Conservation (phyloP, 2,888 invertebrate genomes). For the Pecten maximus region DNA sequence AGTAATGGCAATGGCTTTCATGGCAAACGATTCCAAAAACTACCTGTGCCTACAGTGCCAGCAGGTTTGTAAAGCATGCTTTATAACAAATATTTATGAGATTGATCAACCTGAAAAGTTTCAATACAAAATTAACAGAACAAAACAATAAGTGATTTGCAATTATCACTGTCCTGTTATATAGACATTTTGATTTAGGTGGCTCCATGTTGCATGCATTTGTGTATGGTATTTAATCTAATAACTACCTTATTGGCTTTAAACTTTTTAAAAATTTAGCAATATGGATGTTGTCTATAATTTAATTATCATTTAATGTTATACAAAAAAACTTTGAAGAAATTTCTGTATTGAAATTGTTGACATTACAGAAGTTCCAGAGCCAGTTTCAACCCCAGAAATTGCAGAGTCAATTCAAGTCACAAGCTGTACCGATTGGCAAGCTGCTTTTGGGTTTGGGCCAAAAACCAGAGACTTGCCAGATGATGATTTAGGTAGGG, state of each 20-base stretch:
- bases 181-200: too few species aligned
- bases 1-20: constrained; percentile 74
- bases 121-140: too few species aligned
- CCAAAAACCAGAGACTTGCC: constrained; percentile 71
- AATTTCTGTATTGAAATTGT: too few species aligned
- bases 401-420: constrained; percentile 83
- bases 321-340: too few species aligned
- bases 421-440: constrained; percentile 89
- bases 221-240: too few species aligned
- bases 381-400: constrained; percentile 72
- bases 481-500: constrained; percentile 79
- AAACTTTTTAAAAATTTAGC: too few species aligned
- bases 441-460: constrained; percentile 84
- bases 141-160: too few species aligned
- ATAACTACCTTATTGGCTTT: too few species aligned
- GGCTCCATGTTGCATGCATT: too few species aligned
- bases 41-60: constrained; percentile 60
- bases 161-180: too few species aligned
- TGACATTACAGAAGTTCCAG: constrained; percentile 71
- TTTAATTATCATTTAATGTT: too few species aligned
- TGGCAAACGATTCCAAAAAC: constrained; percentile 66
- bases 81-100: neutral
- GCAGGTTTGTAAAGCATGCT: constrained; percentile 50
- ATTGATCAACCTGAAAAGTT: neutral
- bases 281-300: too few species aligned